Evolutionary conservation across 1,140 invertebrate species (phyloP).

Genomic region (Papilio glaucus): DNA sequence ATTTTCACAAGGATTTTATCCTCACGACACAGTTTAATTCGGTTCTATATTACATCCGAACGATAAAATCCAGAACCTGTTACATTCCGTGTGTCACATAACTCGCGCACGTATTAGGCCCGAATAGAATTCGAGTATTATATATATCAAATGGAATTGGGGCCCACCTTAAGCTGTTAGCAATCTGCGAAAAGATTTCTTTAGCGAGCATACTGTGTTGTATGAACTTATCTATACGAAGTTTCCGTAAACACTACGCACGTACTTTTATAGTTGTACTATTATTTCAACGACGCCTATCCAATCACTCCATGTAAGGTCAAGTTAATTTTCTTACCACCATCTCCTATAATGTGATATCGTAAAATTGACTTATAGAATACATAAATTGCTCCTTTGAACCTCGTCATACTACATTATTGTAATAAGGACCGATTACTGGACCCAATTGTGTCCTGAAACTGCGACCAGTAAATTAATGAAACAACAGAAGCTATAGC

Average conservation of each 20-base stretch:
- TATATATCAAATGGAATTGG: background rate
- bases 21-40: slow-evolving; percentile 3
- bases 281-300: no score
- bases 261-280: background rate
- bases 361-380: no score
- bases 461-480: no score
- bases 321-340: no score
- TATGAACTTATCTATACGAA: background rate
- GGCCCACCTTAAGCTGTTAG: slow-evolving; percentile 15
- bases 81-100: slow-evolving; percentile 3
- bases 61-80: slow-evolving; percentile 19
- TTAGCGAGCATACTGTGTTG: background rate
- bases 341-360: no score
- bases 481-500: no score
- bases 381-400: no score
- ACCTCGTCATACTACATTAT: no score
- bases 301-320: no score
- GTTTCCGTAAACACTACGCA: background rate
- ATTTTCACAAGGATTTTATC: slow-evolving; percentile 10
- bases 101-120: slow-evolving; percentile 5
- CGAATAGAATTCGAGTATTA: slow-evolving; percentile 16
- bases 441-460: no score
- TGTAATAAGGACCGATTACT: no score
- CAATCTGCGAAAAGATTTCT: slow-evolving; percentile 1
- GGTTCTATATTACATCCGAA: slow-evolving; percentile 18